Conservation (phyloP, 2,797 vertebrate genomes). For the Falco novaeseelandiae region DNA sequence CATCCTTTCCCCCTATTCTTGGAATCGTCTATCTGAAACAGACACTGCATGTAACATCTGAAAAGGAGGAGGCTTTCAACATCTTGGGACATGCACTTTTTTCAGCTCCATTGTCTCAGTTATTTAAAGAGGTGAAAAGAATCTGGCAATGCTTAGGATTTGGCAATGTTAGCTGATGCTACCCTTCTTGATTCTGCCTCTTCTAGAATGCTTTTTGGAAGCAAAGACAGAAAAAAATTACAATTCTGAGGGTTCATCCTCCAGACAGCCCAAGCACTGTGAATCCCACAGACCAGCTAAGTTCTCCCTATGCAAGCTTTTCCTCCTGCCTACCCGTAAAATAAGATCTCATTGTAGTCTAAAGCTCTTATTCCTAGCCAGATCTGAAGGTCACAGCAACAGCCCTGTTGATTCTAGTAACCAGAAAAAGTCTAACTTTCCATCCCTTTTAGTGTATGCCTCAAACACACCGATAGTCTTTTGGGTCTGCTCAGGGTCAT, state of each 20-base stretch:
- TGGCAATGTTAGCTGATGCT: fast-evolving
- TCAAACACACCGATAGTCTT: background rate
- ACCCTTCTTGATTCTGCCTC: background rate
- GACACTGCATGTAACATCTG: background rate
- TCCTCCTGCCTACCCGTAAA: background rate
- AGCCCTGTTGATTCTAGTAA: background rate
- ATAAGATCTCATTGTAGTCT: background rate
- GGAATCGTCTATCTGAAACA: background rate
- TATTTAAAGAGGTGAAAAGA: background rate
- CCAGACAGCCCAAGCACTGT: background rate
- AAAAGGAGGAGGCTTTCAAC: background rate
- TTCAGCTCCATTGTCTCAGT: background rate
- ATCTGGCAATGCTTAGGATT: background rate
- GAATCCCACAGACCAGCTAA: background rate
- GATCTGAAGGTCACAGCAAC: slow-evolving; percentile 11
- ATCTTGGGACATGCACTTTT: background rate
- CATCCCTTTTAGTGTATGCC: background rate
- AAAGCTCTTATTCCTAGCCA: background rate
- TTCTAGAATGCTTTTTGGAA: background rate
- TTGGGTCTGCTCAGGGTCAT: background rate
- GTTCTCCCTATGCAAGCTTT: background rate
- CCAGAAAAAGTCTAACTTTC: background rate
- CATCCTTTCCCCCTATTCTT: background rate
- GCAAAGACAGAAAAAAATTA: background rate
- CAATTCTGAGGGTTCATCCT: background rate